Evolutionary conservation across 53 echinoderm and acorn worm genomes (phyloP).

Genomic region (Patiria pectinifera): DNA sequence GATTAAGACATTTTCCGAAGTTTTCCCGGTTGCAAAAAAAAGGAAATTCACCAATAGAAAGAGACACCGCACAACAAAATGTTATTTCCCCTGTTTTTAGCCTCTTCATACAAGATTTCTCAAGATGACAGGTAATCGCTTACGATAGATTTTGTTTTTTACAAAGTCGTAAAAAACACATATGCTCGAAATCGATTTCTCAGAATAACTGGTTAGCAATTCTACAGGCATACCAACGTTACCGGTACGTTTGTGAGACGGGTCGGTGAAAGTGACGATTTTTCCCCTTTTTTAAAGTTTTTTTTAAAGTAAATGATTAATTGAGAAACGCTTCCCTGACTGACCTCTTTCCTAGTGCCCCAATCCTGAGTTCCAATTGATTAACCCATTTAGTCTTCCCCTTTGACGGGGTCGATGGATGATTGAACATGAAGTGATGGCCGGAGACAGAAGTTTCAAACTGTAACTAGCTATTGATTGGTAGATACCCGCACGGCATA

Average conservation of each 20-base stretch:
- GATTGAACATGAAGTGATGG: not conserved
- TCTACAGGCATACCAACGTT: too few species aligned
- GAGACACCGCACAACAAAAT: too few species aligned
- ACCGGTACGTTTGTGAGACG: not conserved
- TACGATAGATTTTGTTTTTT: too few species aligned
- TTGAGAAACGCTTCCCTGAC: not conserved
- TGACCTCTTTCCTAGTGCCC: not conserved
- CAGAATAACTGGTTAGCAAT: too few species aligned
- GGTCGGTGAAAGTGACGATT: not conserved
- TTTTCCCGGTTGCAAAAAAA: too few species aligned
- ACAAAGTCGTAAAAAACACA: too few species aligned
- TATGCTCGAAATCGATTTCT: too few species aligned
- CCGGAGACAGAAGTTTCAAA: not conserved
- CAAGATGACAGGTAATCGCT: too few species aligned
- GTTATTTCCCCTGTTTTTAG: too few species aligned
- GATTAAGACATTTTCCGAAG: too few species aligned
- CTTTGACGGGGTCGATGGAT: not conserved
- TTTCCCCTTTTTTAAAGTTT: not conserved
- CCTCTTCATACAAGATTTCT: too few species aligned
- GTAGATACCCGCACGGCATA: not conserved
- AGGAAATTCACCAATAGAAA: too few species aligned
- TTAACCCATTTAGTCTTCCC: not conserved
- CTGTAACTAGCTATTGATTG: not conserved
- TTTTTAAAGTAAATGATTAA: not conserved
- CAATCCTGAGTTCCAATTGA: not conserved